Base-by-base conservation (phyloP, 2,888 invertebrate species). In the Pseudolycoriella hygida region DNA sequence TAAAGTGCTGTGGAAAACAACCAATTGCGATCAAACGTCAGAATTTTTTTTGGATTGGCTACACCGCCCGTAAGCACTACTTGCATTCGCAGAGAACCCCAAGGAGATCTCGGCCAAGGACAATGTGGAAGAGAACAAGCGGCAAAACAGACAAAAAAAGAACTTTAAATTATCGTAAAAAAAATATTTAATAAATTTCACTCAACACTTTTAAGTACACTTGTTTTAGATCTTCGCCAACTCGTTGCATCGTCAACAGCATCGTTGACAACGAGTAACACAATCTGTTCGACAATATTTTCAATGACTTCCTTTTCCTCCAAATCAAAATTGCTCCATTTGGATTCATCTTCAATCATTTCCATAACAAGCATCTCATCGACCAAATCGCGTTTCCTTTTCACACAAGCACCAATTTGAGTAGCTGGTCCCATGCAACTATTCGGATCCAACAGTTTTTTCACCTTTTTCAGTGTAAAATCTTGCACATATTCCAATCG, bases 311-410 rank as follows among this genome's bases (percentile, higher is more conserved):
- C 69, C 17, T 72, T 63, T 58, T 83, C 82, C 55, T 83, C 82
- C 42, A 71, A 64, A 56, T 80, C 77, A 56, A 79, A 83, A 56
- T 77, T 77, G 1, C 76, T 75, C 83, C 84, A 85, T 50, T 75
- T 73, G 12, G 71, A 67, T 56, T 84, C 82, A 54, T 83, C 82
- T 43, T 74, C 74, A 52, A 74, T 76, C 43, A 78, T 70, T 60
- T 83, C 83, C 46, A 74, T 67, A 25, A 80, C 74, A 46, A 83
- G 64, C 46, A 82, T 69, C 54, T 78, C 77, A 56, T 84, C 82
- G 2, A 83, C 79, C 50, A 75, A 70, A 58, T 83, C 81, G 39
- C 75, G 62, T 52, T 76, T 74, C 53, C 77, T 77, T 17, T 73
- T 66, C 50, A 74, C 39, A 17, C 51, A 30, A n/a, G 37, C 20